Percentiles rank a stretch among this genome's conserved stretches.
These are phyloP conservation scores for Dorcus hopei DNA, from an alignment of 2,888 invertebrate genomes.

Conservation along the genomic window DNA sequence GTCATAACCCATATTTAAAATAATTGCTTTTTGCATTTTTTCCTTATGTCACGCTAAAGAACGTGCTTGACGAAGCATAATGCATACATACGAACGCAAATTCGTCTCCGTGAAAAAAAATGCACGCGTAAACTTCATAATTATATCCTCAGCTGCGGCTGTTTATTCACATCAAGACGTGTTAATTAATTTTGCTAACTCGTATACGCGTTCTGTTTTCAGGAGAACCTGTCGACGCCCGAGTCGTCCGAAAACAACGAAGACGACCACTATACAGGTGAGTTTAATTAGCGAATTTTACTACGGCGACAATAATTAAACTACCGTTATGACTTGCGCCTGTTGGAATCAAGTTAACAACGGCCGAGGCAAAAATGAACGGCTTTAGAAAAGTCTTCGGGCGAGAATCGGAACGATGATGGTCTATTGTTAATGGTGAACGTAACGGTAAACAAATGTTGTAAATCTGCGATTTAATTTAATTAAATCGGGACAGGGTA, in stretches of 20 bases:
- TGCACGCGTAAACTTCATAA: not conserved
- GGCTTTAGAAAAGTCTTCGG: no score
- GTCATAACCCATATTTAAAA: conserved; percentile 25
- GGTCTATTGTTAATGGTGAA: no score
- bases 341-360: no score
- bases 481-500: no score
- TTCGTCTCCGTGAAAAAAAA: conserved; percentile 10
- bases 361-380: no score
- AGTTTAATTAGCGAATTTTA: conserved; percentile 36
- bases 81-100: conserved; percentile 4
- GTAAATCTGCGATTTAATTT: no score
- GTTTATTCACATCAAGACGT: not conserved
- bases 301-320: no score
- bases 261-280: conserved; percentile 70
- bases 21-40: conserved; percentile 17
- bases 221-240: conserved; percentile 68
- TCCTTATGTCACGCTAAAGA: conserved; percentile 9
- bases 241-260: conserved; percentile 68
- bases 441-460: no score
- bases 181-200: no score
- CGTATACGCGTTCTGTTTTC: conserved; percentile 26
- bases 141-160: not conserved
- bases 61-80: conserved; percentile 26
- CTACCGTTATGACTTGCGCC: no score
- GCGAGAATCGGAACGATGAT: no score